Evolutionary conservation across 2,113 vertebrate genomes (phyloP).

Genomic region (Poecilia latipinna): DNA sequence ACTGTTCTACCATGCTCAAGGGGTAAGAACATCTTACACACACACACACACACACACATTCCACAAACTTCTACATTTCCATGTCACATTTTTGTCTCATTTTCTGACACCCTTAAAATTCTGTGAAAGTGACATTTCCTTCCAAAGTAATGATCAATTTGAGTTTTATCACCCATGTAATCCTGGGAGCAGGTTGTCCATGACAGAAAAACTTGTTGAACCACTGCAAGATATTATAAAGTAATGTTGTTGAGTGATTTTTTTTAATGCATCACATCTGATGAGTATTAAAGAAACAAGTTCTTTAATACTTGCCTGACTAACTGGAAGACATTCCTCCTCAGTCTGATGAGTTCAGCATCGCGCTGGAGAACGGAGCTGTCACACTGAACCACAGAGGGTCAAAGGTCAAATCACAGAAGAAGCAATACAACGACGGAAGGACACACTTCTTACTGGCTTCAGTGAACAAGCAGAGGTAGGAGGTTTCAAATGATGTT

Average conservation of each 20-base stretch:
- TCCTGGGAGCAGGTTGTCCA: no score
- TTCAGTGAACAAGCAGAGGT: slow-evolving; percentile 87
- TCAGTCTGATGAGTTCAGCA: slow-evolving; percentile 88
- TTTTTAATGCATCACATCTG: not conserved
- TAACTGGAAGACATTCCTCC: slow-evolving; percentile 20
- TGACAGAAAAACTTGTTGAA: no score
- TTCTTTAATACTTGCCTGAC: not conserved
- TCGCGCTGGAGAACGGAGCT: slow-evolving; percentile 90
- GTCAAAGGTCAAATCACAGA: slow-evolving; percentile 84
- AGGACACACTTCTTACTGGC: slow-evolving; percentile 88
- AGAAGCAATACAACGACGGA: slow-evolving; percentile 89
- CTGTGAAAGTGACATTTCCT: no score
- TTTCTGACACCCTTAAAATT: no score
- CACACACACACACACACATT: accelerated
- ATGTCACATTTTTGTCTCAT: not conserved
- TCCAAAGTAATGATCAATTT: no score
- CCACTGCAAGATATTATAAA: not conserved
- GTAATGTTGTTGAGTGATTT: no score
- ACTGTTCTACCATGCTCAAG: slow-evolving; percentile 88
- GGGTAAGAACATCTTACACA: slow-evolving; percentile 72
- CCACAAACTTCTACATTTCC: not conserved
- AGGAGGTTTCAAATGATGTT: slow-evolving; percentile 40
- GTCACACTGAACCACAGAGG: slow-evolving; percentile 88
- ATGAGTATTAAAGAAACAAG: not conserved
- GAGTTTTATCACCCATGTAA: no score